phyloP scores from a whole-genome alignment of 2,113 vertebrate genomes.

The Phycodurus eques region DNA sequence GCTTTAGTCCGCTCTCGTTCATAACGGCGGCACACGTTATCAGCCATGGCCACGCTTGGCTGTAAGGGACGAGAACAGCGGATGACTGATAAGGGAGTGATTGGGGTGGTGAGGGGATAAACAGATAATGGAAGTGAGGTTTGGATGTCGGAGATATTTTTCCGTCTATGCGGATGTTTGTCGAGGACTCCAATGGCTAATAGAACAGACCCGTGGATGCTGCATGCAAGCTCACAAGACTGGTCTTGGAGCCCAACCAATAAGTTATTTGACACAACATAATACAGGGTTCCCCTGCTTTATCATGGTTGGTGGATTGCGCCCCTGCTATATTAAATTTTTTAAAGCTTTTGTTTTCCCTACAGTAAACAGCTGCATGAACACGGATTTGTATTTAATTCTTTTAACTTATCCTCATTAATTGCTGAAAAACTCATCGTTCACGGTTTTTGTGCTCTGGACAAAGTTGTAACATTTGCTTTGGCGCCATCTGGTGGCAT shows the following conservation, averaged over 20 bases:
- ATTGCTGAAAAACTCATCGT: no score
- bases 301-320: no score
- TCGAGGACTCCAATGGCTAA: slow-evolving; percentile 3
- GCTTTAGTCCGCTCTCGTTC: slow-evolving; percentile 35
- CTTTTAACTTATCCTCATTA: no score
- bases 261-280: no score
- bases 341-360: no score
- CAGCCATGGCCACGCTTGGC: slow-evolving; percentile 40
- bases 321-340: no score
- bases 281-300: not conserved
- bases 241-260: not conserved
- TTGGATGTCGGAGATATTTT: slow-evolving; percentile 9
- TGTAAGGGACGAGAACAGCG: slow-evolving; percentile 24
- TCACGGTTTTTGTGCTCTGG: no score
- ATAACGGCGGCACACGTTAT: slow-evolving; percentile 38
- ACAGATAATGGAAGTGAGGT: slow-evolving; percentile 23
- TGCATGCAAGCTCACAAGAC: not conserved
- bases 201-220: not conserved
- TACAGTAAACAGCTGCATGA: no score
- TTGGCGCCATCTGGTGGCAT: no score
- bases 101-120: slow-evolving; percentile 23
- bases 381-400: no score
- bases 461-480: no score
- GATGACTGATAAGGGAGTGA: slow-evolving; percentile 29
- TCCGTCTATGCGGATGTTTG: not conserved